A percentile compares a stretch with the other conserved stretches of the same genome.
These are phyloP conservation scores for Terrapene triunguis DNA, from an alignment of 2,113 vertebrate genomes.

Conservation along the genomic window DNA sequence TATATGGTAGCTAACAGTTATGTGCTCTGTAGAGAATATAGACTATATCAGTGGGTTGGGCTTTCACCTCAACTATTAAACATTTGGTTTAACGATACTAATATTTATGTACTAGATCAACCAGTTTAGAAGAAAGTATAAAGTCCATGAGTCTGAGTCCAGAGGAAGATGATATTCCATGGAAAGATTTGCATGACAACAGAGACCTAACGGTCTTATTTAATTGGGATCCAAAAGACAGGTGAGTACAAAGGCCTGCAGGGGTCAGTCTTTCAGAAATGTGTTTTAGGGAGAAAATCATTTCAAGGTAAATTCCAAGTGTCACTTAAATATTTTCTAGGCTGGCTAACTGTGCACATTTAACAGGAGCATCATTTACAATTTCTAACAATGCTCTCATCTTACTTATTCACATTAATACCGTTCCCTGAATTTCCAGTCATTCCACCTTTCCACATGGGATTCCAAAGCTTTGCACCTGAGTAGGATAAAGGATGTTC, in stretches of 20 bases:
- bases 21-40: background rate
- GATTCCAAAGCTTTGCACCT: background rate
- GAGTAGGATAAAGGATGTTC: background rate
- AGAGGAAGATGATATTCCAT: constrained; percentile 97
- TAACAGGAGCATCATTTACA: background rate
- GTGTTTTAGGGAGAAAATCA: background rate
- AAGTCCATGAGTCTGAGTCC: constrained; percentile 94
- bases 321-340: background rate
- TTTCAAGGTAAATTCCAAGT: background rate
- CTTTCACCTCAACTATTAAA: background rate
- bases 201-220: constrained; percentile 94
- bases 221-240: constrained; percentile 93
- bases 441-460: background rate
- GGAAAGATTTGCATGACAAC: constrained; percentile 94
- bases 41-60: background rate
- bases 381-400: background rate
- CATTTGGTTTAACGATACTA: background rate
- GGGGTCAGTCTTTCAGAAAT: background rate
- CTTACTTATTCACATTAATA: background rate
- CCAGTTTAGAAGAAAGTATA: constrained; percentile 95
- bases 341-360: background rate
- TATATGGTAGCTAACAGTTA: background rate
- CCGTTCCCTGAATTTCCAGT: background rate
- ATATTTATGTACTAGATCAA: constrained; percentile 79
- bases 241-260: constrained; percentile 71